phyloP scores from a whole-genome alignment of 2,797 vertebrate species.

The Poeciliopsis gracilis region DNA sequence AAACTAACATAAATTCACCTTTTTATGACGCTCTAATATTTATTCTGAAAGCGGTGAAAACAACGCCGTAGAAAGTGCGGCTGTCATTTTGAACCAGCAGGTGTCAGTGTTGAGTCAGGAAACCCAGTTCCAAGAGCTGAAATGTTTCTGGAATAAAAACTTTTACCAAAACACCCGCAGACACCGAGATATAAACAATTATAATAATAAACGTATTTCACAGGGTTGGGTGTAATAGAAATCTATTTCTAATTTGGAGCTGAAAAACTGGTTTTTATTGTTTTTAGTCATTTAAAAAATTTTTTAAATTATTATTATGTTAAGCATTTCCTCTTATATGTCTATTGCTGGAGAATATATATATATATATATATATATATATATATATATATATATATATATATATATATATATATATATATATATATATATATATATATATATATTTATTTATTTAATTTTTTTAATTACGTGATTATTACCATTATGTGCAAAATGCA shows the following conservation, averaged over 20 bases:
- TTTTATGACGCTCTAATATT: neutral
- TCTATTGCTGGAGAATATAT: neutral
- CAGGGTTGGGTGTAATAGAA: neutral
- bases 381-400: no score
- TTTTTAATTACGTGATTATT: slow-evolving; percentile 6
- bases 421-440: no score
- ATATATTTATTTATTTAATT: neutral
- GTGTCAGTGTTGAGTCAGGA: slow-evolving; percentile 52
- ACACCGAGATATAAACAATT: neutral
- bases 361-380: no score
- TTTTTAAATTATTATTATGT: neutral
- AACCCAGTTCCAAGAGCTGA: slow-evolving; percentile 2
- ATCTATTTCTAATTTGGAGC: neutral
- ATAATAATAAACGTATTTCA: neutral
- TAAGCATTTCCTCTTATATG: slow-evolving; percentile 12
- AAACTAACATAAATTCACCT: neutral
- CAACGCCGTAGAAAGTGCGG: neutral
- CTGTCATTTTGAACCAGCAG: slow-evolving; percentile 59
- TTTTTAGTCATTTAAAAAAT: neutral
- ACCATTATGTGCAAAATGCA: neutral
- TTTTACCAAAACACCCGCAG: slow-evolving; percentile 20
- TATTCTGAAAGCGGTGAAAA: neutral
- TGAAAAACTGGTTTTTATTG: neutral
- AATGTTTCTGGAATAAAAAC: slow-evolving; percentile 31
- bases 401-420: no score